A percentile compares a stretch with the other conserved stretches of the same genome.
These are phyloP conservation scores for Drosophila erecta DNA, from an alignment of 1,140 invertebrate species.

Conservation along the genomic window DNA sequence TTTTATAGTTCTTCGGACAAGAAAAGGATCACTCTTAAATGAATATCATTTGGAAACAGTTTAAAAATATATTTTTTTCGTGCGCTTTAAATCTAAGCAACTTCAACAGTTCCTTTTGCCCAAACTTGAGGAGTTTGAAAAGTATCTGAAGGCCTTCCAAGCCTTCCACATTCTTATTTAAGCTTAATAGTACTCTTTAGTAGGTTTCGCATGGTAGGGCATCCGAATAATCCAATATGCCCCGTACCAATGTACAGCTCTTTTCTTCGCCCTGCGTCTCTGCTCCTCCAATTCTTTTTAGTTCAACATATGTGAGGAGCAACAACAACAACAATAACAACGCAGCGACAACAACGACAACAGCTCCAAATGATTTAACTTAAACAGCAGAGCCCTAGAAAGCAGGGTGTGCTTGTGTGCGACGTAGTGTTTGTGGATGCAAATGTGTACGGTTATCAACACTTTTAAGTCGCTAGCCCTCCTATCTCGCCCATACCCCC, in stretches of 20 bases:
- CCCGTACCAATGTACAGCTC: conserved; percentile 21
- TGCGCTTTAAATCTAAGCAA: too few relatives aligned
- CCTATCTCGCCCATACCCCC: conserved; percentile 13
- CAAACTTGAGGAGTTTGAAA: too few relatives aligned
- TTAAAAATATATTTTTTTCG: too few relatives aligned
- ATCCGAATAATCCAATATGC: not conserved
- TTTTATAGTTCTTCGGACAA: not conserved
- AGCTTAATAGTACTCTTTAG: too few relatives aligned
- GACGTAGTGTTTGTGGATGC: conserved; percentile 20
- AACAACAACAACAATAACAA: conserved; percentile 40
- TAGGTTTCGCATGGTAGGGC: not conserved
- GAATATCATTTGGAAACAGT: not conserved
- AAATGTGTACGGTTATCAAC: conserved; percentile 67
- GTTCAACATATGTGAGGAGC: conserved; percentile 40
- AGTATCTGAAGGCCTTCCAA: too few relatives aligned
- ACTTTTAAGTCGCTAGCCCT: conserved; percentile 63
- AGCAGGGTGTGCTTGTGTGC: conserved; percentile 7
- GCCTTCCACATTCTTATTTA: too few relatives aligned
- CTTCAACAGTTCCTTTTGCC: too few relatives aligned
- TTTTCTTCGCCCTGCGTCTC: conserved; percentile 43
- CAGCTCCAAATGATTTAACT: conserved; percentile 74
- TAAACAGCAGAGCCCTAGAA: conserved; percentile 57
- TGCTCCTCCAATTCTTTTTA: conserved; percentile 36
- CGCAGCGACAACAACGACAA: conserved; percentile 62
- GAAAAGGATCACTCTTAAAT: not conserved